Conservation (phyloP, 2,888 invertebrate species). For the Terebella lapidaria region DNA sequence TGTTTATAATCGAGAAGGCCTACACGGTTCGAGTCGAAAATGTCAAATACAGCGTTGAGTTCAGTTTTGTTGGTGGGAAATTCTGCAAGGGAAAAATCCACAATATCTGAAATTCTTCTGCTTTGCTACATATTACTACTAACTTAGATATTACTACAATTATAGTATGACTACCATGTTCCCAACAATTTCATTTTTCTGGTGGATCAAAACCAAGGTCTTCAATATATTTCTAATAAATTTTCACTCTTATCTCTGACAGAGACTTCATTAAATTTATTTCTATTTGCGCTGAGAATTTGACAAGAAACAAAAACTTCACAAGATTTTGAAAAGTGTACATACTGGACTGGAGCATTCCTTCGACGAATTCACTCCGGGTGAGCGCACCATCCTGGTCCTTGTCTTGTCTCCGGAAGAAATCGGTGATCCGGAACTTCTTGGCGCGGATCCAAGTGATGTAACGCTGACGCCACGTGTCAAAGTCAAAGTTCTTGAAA, state of each 20-base stretch:
- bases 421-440: conserved; percentile 51
- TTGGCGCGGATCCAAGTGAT: conserved; percentile 51
- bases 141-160: too few species aligned
- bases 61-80: conserved; percentile 51
- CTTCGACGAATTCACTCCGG: conserved; percentile 50
- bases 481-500: conserved; percentile 53
- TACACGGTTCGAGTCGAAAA: conserved; percentile 44
- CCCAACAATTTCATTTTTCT: too few species aligned
- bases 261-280: too few species aligned
- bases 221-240: too few species aligned
- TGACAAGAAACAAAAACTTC: too few species aligned
- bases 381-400: conserved; percentile 47
- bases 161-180: too few species aligned
- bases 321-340: too few species aligned
- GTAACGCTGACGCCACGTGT: conserved; percentile 49
- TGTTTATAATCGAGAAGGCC: conserved; percentile 48
- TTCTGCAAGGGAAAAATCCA: conserved; percentile 31
- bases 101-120: too few species aligned
- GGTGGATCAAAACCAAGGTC: background rate
- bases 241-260: too few species aligned
- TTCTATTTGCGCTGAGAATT: too few species aligned
- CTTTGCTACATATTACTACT: too few species aligned
- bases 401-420: conserved; percentile 51
- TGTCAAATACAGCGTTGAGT: conserved; percentile 51
- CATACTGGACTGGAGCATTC: conserved; percentile 50